A percentile compares a stretch with the other conserved stretches of the same genome.
Evolutionary conservation across 2,113 vertebrate species (phyloP).

Genomic region (Albula goreensis): DNA sequence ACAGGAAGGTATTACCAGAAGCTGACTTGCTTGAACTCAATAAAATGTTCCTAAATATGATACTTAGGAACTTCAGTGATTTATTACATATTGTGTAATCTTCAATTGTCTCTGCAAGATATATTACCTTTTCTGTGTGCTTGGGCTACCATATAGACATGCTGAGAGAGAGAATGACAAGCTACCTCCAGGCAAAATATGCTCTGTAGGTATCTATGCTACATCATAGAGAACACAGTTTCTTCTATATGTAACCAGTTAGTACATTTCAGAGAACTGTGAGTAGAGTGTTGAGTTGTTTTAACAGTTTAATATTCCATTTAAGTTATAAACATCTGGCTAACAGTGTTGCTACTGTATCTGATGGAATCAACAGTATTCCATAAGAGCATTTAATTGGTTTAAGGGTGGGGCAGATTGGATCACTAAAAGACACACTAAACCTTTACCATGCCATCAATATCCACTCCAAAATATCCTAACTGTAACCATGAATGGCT

Average conservation of each 20-base stretch:
- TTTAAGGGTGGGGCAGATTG: no score
- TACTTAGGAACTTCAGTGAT: background rate
- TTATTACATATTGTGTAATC: background rate
- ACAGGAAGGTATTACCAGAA: background rate
- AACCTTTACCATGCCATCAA: background rate
- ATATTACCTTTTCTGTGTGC: background rate
- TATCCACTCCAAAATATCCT: background rate
- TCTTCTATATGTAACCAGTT: background rate
- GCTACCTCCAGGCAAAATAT: background rate
- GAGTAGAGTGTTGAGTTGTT: background rate
- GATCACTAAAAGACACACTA: background rate
- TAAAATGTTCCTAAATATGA: background rate
- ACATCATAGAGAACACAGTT: background rate
- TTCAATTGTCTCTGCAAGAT: background rate
- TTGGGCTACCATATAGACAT: background rate
- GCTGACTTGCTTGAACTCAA: background rate
- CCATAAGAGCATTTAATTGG: no score
- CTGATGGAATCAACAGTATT: no score
- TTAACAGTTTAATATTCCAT: background rate
- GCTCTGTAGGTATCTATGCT: background rate
- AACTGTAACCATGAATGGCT: background rate
- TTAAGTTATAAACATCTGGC: background rate
- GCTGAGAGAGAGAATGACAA: background rate
- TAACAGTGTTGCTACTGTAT: background rate
- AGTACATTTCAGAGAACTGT: background rate